These are phyloP conservation scores for Disparrhopalites patrizii DNA, from an alignment of 2,888 invertebrate species.

Conservation along the genomic window DNA sequence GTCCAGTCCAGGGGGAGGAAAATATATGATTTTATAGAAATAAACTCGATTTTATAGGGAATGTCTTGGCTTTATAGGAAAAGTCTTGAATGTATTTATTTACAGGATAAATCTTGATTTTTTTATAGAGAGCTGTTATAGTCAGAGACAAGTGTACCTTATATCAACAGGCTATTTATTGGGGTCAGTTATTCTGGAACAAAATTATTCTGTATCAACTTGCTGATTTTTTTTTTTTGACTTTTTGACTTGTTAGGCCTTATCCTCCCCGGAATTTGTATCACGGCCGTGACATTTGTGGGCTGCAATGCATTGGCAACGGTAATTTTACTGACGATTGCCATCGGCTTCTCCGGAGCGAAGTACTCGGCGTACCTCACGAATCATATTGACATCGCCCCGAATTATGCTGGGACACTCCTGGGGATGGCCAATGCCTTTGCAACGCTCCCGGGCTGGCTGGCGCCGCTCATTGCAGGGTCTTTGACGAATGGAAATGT, in stretches of 20 bases:
- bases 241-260: too few species aligned
- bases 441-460: constrained; percentile 25
- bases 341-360: constrained; percentile 23
- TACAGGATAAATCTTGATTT: too few species aligned
- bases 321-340: constrained; percentile 19
- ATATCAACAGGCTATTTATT: too few species aligned
- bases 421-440: constrained; percentile 20
- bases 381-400: constrained; percentile 32
- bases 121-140: too few species aligned
- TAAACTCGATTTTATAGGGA: too few species aligned
- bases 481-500: constrained; percentile 20
- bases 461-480: constrained; percentile 25
- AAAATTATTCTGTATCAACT: background rate
- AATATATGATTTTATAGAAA: too few species aligned
- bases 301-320: constrained; percentile 19
- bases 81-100: too few species aligned
- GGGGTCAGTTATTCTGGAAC: background rate
- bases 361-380: constrained; percentile 23
- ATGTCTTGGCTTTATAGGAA: too few species aligned
- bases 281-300: constrained; percentile 20
- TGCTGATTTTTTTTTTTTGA: background rate
- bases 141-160: too few species aligned
- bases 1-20: too few species aligned
- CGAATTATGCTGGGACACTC: constrained; percentile 29
- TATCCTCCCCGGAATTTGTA: constrained; percentile 1